Base-by-base conservation (phyloP, 2,888 invertebrate species). In the Therioaphis trifolii region DNA sequence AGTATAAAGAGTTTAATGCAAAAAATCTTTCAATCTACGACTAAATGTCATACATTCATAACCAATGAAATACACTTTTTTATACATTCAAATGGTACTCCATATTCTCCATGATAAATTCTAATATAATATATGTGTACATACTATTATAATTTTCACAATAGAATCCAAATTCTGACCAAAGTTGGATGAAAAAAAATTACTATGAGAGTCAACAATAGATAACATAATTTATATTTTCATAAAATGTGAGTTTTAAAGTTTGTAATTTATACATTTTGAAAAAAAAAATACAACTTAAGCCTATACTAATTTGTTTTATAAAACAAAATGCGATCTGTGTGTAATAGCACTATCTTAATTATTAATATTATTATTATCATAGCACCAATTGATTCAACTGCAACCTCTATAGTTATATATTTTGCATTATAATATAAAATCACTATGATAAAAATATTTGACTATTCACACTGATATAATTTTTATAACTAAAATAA, bases 351-450 rank as follows among this genome's bases (percentile, higher is more conserved):
- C 78, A 27, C 9, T 63, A 66, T 29, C 14, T 5, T 78, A 55
- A 63, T 52, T 46, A 49, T 49, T 58, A 74, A 55, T 74, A 74
- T 18, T 58, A 80, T 80, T 72, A 80, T 80, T 80, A 80, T 71
- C 72, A 80, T 80, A 82, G 82, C 82, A 82, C 82, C 82, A 82
- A 74, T 63, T 40, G 72, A 82, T 72, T 82, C 82, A 74, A 82
- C 82, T 82, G 82, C 74, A 82, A 77, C 68, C 2, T 69, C 52
- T 43, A 68, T 63, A 66, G 35, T 79, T 77, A 77, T 77, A 77
- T 46, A 14, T 46, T 63, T 76, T 21, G 61, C 21, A 66, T 58
- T 43, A 58, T 77, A 58, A 21, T 35, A 75, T 43, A 77, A 66
- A 68, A 66, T 77, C 21, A 52, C 68, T 78, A 78, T 15, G 40